A percentile compares a stretch with the other conserved stretches of the same genome.
phyloP scores from a whole-genome alignment of 2,113 vertebrate species.

The Campylomormyrus tamandua region DNA sequence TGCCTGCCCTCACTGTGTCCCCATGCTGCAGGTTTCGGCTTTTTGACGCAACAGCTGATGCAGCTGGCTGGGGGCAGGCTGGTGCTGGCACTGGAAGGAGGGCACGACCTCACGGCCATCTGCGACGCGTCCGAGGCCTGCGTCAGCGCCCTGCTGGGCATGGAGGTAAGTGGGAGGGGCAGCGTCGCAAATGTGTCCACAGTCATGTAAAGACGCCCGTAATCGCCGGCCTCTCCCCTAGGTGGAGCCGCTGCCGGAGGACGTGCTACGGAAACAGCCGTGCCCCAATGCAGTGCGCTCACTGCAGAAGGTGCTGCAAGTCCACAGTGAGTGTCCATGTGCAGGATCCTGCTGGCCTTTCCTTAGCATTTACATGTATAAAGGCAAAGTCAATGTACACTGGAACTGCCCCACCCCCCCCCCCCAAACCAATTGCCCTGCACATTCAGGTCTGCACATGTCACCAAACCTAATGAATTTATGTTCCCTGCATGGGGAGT shows the following conservation, averaged over 20 bases:
- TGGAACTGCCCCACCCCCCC: background rate
- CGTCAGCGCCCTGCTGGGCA: constrained; percentile 78
- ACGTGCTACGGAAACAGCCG: constrained; percentile 75
- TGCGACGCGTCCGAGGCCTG: constrained; percentile 91
- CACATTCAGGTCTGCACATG: background rate
- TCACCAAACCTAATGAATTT: background rate
- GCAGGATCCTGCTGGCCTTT: too few species aligned
- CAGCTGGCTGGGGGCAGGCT: constrained; percentile 78
- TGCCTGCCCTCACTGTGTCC: background rate
- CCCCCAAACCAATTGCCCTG: background rate
- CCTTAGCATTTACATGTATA: background rate
- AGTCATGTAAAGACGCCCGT: background rate
- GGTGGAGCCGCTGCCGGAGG: constrained; percentile 75
- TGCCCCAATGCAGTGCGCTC: constrained; percentile 74
- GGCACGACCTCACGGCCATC: constrained; percentile 91
- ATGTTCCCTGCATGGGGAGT: background rate
- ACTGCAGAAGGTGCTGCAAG: constrained; percentile 76
- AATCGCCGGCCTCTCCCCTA: constrained; percentile 25
- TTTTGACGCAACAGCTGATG: constrained; percentile 89
- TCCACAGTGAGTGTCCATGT: constrained; percentile 74
- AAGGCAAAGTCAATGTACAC: background rate
- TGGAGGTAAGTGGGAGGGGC: constrained; percentile 62
- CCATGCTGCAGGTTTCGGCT: constrained; percentile 72
- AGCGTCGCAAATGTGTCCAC: background rate
- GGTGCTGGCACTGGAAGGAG: constrained; percentile 82